Evolutionary conservation across 2,888 invertebrate species (phyloP), one percentile per base, ranked within the genome.

Genomic region (Leucozona laternaria): DNA sequence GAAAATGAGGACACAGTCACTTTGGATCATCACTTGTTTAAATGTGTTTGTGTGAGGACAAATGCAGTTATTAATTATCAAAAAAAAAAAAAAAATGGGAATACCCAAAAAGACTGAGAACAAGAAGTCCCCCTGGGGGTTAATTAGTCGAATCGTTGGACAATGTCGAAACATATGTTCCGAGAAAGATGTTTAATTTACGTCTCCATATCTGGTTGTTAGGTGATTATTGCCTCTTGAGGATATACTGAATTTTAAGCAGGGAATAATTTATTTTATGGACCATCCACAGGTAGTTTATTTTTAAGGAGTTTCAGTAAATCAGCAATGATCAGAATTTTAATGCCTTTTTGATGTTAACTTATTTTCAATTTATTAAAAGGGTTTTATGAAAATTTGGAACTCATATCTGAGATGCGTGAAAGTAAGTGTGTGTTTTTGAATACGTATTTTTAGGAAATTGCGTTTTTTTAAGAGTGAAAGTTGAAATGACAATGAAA

Each of bases 11-110:
- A 83, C 62, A 75, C 70, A 58, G 53, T 76, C 37, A 71, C 64
- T 50, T 45, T 43, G 28, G 28, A 50, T 45, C 62, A 68, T 45
- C 62, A 62, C 58, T 66, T 64, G 71, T 60, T 60, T 37, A 62
- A 53, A 45, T 68, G 43, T 40, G 45, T 58, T 73, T 75, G 68
- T 70, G 71, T 79, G 88, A 81, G 83, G 79, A 88, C 86, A 87
- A 84, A 88, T 88, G 75, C 78, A 77, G 78, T 84, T 81, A 84
- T 82, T 88, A 84, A 77, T 87, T 84, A 86, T 70, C 68, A 72
- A 77, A 53, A 72, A 37, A 17, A 57, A 57, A 4, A 17, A 4
- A 31, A 31, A 7, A 31, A 31, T n/a, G n/a, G n/a, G 31, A 25
- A 25, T 25, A 25, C 2, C 25, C n/a, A n/a, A n/a, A 25, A 10